Base-by-base conservation (phyloP, 1,140 invertebrate species). In the Aethina tumida region DNA sequence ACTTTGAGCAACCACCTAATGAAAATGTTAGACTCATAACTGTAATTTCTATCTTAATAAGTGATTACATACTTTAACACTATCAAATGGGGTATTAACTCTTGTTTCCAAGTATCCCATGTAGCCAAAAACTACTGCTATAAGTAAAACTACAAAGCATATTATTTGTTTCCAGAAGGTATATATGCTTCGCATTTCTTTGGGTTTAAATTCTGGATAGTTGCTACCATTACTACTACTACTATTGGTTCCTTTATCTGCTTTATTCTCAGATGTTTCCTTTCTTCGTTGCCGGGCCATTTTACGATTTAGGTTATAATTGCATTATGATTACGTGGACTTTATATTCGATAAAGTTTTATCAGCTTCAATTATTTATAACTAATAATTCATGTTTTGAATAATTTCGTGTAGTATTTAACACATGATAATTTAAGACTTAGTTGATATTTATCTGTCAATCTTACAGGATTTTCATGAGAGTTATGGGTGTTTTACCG, bases 1-100 rank as follows among this genome's bases (percentile, higher is more conserved):
- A 28, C 73, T 69, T 42, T 70, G 67, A 26, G 68, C 53, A 2
- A 90, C 79, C 32, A 85, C 71, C 77, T 82, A 52, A n/a, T n/a
- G 24, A 68, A 37, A 35, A 41, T 26, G 5, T 26, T 5, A 26
- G 65, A 35, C 31, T 39, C 6, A 5, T 20, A 32, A 9, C 8
- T 7, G 17, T 34, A 16, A 28, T 22, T n/a, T 28, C 3, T 10
- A 31, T 15, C 7, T 17, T 15, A 15, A 20, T 5, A 26, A 5
- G 9, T n/a, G 3, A 30, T 24, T 25, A 30, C 7, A 37, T 66
- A 86, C 83, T 67, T 81, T 85, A 41, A 79, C 72, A 27, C 74
- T 71, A 55, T 83, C 73, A 36, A 84, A 78, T 0, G 88, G 89
- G 2, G 87, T 92, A 54, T 87, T 90, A 0, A 96, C 84, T 42